Evolutionary conservation across 2,113 vertebrate genomes (phyloP).

Genomic region (Balaenoptera acutorostrata): DNA sequence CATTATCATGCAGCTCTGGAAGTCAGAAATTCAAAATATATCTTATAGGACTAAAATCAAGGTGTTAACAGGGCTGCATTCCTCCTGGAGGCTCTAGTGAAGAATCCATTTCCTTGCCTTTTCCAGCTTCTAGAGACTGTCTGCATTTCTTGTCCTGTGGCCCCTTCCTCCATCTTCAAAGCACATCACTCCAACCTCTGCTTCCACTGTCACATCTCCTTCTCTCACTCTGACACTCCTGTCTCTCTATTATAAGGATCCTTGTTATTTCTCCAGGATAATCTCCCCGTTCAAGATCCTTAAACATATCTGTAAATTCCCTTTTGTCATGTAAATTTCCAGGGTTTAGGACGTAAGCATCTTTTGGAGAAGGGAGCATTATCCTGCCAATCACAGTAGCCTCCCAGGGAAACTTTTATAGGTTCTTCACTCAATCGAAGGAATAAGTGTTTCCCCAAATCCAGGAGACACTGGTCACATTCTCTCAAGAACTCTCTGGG

Average conservation of each 20-base stretch:
- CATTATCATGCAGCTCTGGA: neutral
- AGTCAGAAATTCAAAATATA: neutral
- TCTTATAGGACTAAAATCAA: neutral
- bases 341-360: no score
- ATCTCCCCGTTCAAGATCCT: neutral
- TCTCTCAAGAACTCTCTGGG: no score
- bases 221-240: neutral
- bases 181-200: no score
- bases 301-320: neutral
- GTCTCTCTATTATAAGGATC: neutral
- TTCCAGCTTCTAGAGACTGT: neutral
- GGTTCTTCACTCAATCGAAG: neutral
- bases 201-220: neutral
- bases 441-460: no score
- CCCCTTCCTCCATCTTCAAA: neutral
- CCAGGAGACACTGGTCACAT: no score
- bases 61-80: neutral
- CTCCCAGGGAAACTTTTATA: neutral
- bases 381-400: neutral
- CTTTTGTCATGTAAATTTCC: neutral
- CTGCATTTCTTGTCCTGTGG: neutral
- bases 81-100: neutral
- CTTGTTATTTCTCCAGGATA: neutral
- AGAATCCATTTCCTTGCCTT: neutral
- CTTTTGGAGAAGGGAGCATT: neutral